Evolutionary conservation across 2,888 invertebrate species (phyloP), one percentile per base, ranked within the genome.

Genomic region (Stenichneumon culpator): DNA sequence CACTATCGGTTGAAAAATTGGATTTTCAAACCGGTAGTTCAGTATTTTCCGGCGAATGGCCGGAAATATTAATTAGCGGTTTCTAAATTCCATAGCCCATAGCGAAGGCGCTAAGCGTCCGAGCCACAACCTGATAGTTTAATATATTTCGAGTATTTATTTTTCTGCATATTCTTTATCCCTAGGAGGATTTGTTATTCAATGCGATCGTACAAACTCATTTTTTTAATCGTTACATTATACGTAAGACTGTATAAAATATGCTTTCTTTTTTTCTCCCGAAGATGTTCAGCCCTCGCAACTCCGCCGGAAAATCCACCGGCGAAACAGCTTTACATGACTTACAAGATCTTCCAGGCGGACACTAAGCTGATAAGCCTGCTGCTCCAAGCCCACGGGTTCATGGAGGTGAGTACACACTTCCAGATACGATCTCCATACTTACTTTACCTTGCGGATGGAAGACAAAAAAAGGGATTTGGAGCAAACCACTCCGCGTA

Each of bases 321-420:
- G n/a, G 94, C 93, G 0, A 94, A 92, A 72, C 92, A 92, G 79
- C 95, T 97, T 39, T 96, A 97, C 91, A 96, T 97, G 91, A 97
- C 97, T 0, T 98, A 97, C 94, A 97, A 97, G 93, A 95, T 97
- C 86, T 95, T 97, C 86, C 97, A 97, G 93, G 97, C 97, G 6
- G 97, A 98, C 94, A 97, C 97, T 0, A 97, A 97, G 93, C 95
- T 98, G 54, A 95, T 98, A 70, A 96, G 96, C 85, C 96, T 97
- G 87, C 94, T 98, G 74, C 95, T 98, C 19, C 96, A 96, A 91
- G 96, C 97, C 11, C 98, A 98, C 92, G 98, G 98, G 0, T 94
- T 98, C 28, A 95, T 94, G 69, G 98, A 98, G 94, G 96, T 96
- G 22, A 92, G 93, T 91, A 44, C 54, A 11, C 25, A 39, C 54